A percentile compares a stretch with the other conserved stretches of the same genome.
Conservation (phyloP, 2,888 invertebrate species). For the Zelleria hepariella region DNA sequence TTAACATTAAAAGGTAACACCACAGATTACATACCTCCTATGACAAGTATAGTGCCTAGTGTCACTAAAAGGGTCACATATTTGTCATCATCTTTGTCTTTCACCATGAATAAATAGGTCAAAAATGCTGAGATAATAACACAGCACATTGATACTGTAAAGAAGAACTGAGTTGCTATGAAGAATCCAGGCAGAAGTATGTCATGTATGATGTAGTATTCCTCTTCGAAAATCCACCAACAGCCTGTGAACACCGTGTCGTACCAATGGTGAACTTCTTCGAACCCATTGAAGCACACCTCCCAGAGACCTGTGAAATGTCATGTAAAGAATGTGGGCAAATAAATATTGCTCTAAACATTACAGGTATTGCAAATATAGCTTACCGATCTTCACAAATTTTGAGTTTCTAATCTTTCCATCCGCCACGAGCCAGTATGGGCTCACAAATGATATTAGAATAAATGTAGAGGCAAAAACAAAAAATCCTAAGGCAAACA, state of each 20-base stretch:
- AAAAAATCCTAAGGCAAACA: slow-evolving; percentile 77
- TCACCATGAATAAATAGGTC: slow-evolving; percentile 79
- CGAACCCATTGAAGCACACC: slow-evolving; percentile 91
- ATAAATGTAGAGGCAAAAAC: slow-evolving; percentile 78
- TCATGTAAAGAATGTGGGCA: too few relatives aligned
- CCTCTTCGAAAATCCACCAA: slow-evolving; percentile 98
- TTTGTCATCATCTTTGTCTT: slow-evolving; percentile 82
- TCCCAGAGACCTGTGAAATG: slow-evolving; percentile 89
- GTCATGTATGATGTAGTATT: slow-evolving; percentile 94
- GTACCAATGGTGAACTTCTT: slow-evolving; percentile 88
- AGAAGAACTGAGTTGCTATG: slow-evolving; percentile 94
- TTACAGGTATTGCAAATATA: not conserved
- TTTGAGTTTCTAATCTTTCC: slow-evolving; percentile 82
- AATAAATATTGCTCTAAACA: too few relatives aligned
- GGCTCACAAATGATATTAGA: slow-evolving; percentile 86
- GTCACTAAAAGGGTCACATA: slow-evolving; percentile 82
- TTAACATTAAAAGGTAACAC: too few relatives aligned
- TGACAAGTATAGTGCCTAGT: slow-evolving; percentile 79
- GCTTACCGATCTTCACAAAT: slow-evolving; percentile 84
- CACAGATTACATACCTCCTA: slow-evolving; percentile 73
- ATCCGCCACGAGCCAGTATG: slow-evolving; percentile 90
- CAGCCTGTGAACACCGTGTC: slow-evolving; percentile 88
- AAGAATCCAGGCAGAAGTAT: slow-evolving; percentile 93
- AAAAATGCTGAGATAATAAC: slow-evolving; percentile 82
- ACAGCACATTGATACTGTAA: slow-evolving; percentile 88